These are phyloP conservation scores for Pleuronectes platessa DNA, from an alignment of 2,113 vertebrate species.

Conservation along the genomic window DNA sequence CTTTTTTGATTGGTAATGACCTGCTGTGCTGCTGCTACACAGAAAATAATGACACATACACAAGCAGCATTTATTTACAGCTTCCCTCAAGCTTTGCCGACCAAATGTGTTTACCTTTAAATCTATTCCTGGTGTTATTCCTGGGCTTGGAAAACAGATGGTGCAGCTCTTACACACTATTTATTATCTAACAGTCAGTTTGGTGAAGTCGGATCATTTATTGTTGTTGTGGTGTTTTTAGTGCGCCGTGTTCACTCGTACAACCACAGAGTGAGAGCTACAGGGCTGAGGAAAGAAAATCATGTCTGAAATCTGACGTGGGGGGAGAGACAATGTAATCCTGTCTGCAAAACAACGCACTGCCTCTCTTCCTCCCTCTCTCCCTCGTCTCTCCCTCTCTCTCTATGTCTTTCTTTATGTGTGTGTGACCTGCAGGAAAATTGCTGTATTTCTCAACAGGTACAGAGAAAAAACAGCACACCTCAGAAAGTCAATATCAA, in stretches of 20 bases:
- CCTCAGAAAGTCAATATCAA: conserved; percentile 53
- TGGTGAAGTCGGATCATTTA: conserved; percentile 36
- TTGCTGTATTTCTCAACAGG: conserved; percentile 40
- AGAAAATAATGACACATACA: neutral
- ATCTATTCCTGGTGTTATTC: conserved; percentile 5
- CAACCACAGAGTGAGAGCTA: conserved; percentile 30
- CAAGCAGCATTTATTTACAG: conserved; percentile 2
- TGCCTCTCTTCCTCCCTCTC: conserved; percentile 39
- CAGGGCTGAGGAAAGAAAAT: conserved; percentile 40
- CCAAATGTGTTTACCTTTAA: conserved; percentile 21
- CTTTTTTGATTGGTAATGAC: neutral
- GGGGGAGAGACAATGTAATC: conserved; percentile 69
- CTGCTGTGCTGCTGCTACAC: neutral
- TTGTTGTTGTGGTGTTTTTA: conserved; percentile 15
- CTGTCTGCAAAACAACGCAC: conserved; percentile 71
- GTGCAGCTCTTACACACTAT: conserved; percentile 17
- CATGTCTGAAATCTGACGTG: conserved; percentile 70
- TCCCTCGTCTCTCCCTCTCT: conserved; percentile 40
- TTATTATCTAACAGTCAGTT: conserved; percentile 42
- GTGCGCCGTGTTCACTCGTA: neutral
- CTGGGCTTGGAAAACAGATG: conserved; percentile 28
- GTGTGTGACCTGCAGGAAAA: conserved; percentile 48
- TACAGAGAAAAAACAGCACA: conserved; percentile 26
- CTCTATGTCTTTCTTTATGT: conserved; percentile 36
- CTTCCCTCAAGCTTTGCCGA: neutral